phyloP scores from a whole-genome alignment of 2,888 invertebrate genomes.

The Tetragnatha montana region DNA sequence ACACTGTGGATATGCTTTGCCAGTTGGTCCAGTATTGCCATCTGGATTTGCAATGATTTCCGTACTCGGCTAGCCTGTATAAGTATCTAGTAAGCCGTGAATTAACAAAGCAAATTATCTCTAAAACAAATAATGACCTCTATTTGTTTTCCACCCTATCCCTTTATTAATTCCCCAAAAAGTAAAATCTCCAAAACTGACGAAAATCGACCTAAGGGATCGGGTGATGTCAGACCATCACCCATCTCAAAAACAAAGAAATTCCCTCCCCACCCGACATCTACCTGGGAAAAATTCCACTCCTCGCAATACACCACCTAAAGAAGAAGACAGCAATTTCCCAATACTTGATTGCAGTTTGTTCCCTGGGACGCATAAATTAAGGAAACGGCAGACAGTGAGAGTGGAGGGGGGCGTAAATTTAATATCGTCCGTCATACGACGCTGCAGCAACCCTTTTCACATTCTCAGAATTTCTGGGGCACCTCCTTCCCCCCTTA shows the following conservation, averaged over 20 bases:
- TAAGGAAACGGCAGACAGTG: constrained; percentile 20
- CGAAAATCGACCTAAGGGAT: not conserved
- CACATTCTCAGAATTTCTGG: constrained; percentile 64
- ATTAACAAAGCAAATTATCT: no score
- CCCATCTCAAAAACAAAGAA: not conserved
- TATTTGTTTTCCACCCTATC: not conserved
- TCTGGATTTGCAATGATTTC: no score
- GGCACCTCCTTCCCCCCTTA: constrained; percentile 2
- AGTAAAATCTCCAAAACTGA: not conserved
- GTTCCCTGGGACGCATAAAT: constrained; percentile 53
- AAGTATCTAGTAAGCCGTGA: no score
- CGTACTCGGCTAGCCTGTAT: no score
- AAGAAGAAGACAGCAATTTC: constrained; percentile 26
- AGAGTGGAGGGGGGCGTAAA: constrained; percentile 33
- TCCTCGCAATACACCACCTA: constrained; percentile 10
- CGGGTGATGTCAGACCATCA: not conserved
- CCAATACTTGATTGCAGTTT: constrained; percentile 48
- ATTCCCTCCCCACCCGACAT: not conserved
- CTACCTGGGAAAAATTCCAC: constrained; percentile 1
- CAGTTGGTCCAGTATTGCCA: no score
- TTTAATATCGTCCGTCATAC: constrained; percentile 68
- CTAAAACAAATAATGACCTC: no score
- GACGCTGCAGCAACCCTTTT: constrained; percentile 28
- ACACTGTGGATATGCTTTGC: no score
- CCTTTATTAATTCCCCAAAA: not conserved